Evolutionary conservation across 2,888 invertebrate species (phyloP), one percentile per base, ranked within the genome.

Genomic region (Dione vanillae): DNA sequence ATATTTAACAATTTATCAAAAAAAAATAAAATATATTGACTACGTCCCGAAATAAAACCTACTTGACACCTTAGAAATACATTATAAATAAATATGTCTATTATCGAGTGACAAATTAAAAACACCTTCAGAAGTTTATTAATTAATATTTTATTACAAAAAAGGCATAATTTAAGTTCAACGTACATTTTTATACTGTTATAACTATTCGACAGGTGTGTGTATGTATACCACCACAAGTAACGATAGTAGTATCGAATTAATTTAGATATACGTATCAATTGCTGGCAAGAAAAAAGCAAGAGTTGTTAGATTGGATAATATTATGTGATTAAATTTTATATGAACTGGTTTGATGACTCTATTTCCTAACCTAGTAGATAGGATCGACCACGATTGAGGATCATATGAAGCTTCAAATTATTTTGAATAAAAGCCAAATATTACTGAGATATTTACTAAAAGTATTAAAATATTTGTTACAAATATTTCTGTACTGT

Each of bases 201-300:
- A 61, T 61, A 45, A 61, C 45, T 61, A 27, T 12, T 35, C 61
- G 45, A 45, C 45, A 45, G 61, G 35, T 61, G 61, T 35, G 12
- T 61, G 45, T n/a, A 61, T 43, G 20, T 45, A n/a, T 61, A 27
- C 14, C 35, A 40, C 49, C 14, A 12, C 49, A 56, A 49, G 20
- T 41, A 40, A 16, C 14, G 40, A 59, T 49, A 41, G 40, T 2
- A 14, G 27, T 5, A 65, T 11, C 5, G n/a, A 64, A n/a, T 45
- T 61, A 45, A n/a, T 61, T 45, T n/a, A 61, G n/a, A 45, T 61
- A 35, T 54, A 56, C 56, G 11, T 40, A 56, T 56, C 56, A 56
- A 37, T 56, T 56, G 37, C 56, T 37, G 16, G 16, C n/a, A n/a
- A n/a, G n/a, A n/a, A n/a, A 56, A 56, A 16, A 56, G 56, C 16